phyloP scores from a whole-genome alignment of 2,113 vertebrate genomes.

The Pagrus major region DNA sequence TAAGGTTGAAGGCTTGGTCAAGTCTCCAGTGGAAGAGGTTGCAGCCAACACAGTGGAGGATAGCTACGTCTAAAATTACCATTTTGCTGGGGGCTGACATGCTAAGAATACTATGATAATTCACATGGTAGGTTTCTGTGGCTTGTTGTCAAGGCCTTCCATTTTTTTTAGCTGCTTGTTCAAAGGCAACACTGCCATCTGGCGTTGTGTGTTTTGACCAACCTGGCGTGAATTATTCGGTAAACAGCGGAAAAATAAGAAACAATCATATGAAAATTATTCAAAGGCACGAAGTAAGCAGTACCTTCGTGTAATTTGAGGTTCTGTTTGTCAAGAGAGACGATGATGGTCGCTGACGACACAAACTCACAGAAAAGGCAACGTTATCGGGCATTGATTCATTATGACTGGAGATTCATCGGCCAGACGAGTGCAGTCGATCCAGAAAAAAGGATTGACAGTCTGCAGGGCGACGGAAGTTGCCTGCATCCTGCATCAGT shows the following conservation, averaged over 20 bases:
- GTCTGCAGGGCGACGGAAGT: constrained; percentile 64
- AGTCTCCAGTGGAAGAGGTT: constrained; percentile 21
- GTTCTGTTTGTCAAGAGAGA: background rate
- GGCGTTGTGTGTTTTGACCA: constrained; percentile 6
- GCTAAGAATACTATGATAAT: constrained; percentile 58
- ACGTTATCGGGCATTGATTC: constrained; percentile 26
- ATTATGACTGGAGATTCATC: constrained; percentile 20
- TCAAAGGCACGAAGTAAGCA: background rate
- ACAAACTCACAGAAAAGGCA: background rate
- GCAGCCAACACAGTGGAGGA: constrained; percentile 39
- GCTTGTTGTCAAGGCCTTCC: constrained; percentile 43
- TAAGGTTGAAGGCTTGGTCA: constrained; percentile 2
- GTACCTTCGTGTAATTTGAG: background rate
- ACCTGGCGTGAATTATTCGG: too few species aligned
- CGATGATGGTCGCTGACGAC: background rate
- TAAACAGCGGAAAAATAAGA: background rate
- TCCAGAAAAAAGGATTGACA: constrained; percentile 51
- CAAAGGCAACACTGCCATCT: constrained; percentile 66
- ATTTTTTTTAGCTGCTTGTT: background rate
- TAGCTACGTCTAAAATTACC: constrained; percentile 42
- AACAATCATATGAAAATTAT: background rate
- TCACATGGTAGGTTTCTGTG: constrained; percentile 44
- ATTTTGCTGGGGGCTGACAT: constrained; percentile 37
- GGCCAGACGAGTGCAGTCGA: constrained; percentile 54
- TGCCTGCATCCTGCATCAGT: constrained; percentile 49